These are phyloP conservation scores for Urocitellus parryii DNA, from an alignment of 2,113 vertebrate genomes.

Conservation along the genomic window DNA sequence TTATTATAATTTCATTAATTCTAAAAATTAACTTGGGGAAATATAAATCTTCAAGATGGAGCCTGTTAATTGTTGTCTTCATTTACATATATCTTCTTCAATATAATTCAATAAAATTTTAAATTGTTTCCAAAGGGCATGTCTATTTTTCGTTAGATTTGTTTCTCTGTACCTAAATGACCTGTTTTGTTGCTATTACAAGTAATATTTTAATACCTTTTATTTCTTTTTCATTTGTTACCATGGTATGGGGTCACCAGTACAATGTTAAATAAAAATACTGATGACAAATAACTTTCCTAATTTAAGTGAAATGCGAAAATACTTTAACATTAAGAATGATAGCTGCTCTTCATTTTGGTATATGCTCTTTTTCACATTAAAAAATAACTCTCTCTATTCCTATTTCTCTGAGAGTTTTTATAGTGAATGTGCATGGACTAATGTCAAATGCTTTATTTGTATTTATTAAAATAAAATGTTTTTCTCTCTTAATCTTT, in stretches of 20 bases:
- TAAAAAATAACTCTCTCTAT: not conserved
- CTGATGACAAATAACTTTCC: not conserved
- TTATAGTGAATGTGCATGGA: not conserved
- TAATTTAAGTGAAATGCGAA: constrained; percentile 29
- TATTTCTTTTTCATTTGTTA: not conserved
- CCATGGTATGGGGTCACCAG: not conserved
- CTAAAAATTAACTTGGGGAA: constrained; percentile 31
- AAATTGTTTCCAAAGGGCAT: not conserved
- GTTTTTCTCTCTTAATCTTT: not conserved
- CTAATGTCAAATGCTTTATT: not conserved
- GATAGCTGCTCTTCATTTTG: not conserved
- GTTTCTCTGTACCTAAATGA: not conserved
- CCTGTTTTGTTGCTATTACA: not conserved
- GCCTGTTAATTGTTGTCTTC: not conserved
- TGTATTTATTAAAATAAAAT: constrained; percentile 33
- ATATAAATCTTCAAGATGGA: not conserved
- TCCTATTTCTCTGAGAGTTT: not conserved
- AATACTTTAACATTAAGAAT: not conserved
- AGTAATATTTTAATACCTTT: not conserved
- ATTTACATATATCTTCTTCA: not conserved
- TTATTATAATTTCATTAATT: constrained; percentile 35
- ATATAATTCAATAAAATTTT: constrained; percentile 2
- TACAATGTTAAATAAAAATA: not conserved
- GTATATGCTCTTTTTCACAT: not conserved
- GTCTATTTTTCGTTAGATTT: not conserved